Evolutionary conservation across 2,888 invertebrate genomes (phyloP).

Genomic region (Arge pagana): DNA sequence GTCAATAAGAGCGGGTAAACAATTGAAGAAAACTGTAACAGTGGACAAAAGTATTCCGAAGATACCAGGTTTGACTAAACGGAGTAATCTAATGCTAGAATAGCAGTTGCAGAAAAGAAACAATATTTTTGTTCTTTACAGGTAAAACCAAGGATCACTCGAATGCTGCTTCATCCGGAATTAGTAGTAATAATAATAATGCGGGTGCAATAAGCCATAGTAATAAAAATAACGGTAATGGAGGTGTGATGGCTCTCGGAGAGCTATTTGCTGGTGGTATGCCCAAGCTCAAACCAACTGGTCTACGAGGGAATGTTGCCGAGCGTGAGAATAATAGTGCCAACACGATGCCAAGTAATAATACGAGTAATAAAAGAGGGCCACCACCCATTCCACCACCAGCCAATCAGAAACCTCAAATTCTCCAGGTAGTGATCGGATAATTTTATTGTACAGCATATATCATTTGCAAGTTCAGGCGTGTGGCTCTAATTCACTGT

Average conservation of each 20-base stretch:
- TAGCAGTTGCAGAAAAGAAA: neutral
- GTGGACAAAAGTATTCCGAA: constrained; percentile 87
- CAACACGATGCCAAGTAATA: constrained; percentile 29
- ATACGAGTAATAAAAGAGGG: constrained; percentile 62
- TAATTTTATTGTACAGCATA: no score
- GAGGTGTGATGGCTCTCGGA: constrained; percentile 61
- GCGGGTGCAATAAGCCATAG: constrained; percentile 34
- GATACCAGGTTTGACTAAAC: constrained; percentile 65
- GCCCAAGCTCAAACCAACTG: constrained; percentile 78
- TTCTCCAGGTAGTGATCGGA: constrained; percentile 69
- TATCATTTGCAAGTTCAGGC: constrained; percentile 30
- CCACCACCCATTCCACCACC: constrained; percentile 84
- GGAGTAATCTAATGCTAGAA: neutral
- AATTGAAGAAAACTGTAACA: constrained; percentile 84
- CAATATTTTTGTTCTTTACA: constrained; percentile 31
- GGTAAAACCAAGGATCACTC: constrained; percentile 52
- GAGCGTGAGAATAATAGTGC: constrained; percentile 30
- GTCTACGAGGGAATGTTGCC: constrained; percentile 52
- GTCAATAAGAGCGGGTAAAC: constrained; percentile 82
- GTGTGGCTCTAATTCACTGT: neutral
- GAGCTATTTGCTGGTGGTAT: constrained; percentile 83
- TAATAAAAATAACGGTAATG: constrained; percentile 46
- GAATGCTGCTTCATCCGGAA: constrained; percentile 48
- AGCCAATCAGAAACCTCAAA: constrained; percentile 66
- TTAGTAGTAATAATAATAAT: constrained; percentile 23